Evolutionary conservation across 2,797 vertebrate species (phyloP), one percentile per base, ranked within the genome.

Genomic region (Pseudomugil gertrudae): DNA sequence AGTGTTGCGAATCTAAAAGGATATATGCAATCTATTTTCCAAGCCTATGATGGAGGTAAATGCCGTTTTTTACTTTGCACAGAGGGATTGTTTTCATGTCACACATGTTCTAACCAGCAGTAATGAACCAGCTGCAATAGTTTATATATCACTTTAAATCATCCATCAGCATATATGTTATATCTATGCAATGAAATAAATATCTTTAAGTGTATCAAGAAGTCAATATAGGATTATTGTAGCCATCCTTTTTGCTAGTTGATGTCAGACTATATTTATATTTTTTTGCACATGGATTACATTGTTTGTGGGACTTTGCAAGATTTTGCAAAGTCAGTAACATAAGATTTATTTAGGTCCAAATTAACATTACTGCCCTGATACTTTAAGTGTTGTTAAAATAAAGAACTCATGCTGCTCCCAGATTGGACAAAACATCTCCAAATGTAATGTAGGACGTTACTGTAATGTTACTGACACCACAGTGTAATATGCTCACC

Each of bases 91-190:
- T 2, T 27, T 19, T 5, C 27, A 27, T 14, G 21, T 17, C 14
- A 21, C 4, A 23, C n/a, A 26, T 63, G 59, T 50, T 38, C 4
- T 51, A 5, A 30, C 4, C 8, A 40, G 24, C 57, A 54, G 14
- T 45, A 59, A 57, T n/a, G n/a, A 45, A 40, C 40, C 40, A 21
- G 14, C 48, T 71, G 38, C 43, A n/a, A 45, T 19, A 30, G 51
- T 56, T 55, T 58, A 24, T 33, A 43, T 54, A 21, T 47, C 30
- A 9, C 23, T 19, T 27, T n/a, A 55, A 27, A 57, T 21, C 48
- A 55, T 40, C 15, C n/a, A 19, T 3, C 40, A 29, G 5, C 3
- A 24, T n/a, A 14, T n/a, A n/a, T n/a, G 19, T 15, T 9, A n/a
- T 19, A 21, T 38, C 19, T n/a, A n/a, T n/a, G 40, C 38, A 43